Evolutionary conservation across 2,888 invertebrate species (phyloP).

Genomic region (Graphium colonna): DNA sequence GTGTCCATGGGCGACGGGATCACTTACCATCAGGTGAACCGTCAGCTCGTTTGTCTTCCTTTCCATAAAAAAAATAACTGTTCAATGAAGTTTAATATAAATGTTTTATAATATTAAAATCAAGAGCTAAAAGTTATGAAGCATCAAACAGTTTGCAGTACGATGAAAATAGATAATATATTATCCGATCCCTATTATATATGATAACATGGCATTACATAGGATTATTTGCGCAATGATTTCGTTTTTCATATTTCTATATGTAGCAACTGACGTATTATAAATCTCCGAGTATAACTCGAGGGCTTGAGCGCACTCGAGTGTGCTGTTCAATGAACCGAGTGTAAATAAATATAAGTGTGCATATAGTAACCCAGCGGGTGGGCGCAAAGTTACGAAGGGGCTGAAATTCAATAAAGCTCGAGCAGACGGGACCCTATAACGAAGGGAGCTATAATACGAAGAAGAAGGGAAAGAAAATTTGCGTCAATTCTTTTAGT

Average conservation of each 20-base stretch:
- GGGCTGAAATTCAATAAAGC: constrained; percentile 66
- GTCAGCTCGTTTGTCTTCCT: too few species aligned
- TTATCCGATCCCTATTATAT: background rate
- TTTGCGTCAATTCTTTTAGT: background rate
- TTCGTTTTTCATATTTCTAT: background rate
- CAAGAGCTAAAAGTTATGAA: too few species aligned
- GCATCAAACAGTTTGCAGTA: too few species aligned
- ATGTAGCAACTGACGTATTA: constrained; percentile 1
- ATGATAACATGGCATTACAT: too few species aligned
- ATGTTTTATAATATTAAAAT: too few species aligned
- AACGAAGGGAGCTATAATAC: background rate
- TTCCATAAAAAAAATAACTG: too few species aligned
- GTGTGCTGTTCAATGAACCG: constrained; percentile 74
- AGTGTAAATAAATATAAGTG: constrained; percentile 78
- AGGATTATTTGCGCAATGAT: background rate
- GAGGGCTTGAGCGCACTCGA: constrained; percentile 58
- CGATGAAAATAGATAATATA: too few species aligned
- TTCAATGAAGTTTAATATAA: too few species aligned
- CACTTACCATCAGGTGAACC: too few species aligned
- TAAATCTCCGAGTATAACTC: constrained; percentile 33
- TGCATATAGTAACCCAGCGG: constrained; percentile 64
- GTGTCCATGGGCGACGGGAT: too few species aligned
- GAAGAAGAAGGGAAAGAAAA: background rate
- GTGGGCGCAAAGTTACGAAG: constrained; percentile 48
- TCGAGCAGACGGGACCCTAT: constrained; percentile 43